phyloP scores from a whole-genome alignment of 2,113 vertebrate species.

The Corapipo altera region DNA sequence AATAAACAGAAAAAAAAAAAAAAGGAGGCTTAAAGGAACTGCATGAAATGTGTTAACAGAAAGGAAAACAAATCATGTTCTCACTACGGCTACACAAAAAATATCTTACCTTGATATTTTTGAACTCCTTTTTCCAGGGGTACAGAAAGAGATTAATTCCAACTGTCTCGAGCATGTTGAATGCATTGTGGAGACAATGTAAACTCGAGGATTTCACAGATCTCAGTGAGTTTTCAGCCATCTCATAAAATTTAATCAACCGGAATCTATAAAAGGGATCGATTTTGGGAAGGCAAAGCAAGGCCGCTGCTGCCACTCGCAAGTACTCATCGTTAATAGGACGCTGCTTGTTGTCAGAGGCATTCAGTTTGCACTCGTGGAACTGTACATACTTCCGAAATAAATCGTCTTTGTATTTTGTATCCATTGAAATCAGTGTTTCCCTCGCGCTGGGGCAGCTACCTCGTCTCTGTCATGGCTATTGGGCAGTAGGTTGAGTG shows the following conservation, averaged over 20 bases:
- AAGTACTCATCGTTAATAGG: slow-evolving; percentile 82
- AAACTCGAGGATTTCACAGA: slow-evolving; percentile 85
- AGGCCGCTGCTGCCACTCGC: slow-evolving; percentile 87
- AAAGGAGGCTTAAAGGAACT: background rate
- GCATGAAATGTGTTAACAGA: background rate
- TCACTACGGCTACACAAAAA: background rate
- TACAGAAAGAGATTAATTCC: slow-evolving; percentile 94
- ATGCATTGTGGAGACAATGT: slow-evolving; percentile 84
- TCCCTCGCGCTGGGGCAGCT: slow-evolving; percentile 55
- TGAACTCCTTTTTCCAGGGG: slow-evolving; percentile 99
- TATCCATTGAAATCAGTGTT: slow-evolving; percentile 87
- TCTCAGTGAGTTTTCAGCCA: slow-evolving; percentile 87
- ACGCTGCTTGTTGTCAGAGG: slow-evolving; percentile 75
- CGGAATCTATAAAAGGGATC: slow-evolving; percentile 92
- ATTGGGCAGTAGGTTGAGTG: background rate
- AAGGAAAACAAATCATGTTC: background rate
- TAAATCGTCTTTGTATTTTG: slow-evolving; percentile 95
- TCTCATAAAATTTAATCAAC: slow-evolving; percentile 91
- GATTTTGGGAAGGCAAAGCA: slow-evolving; percentile 90
- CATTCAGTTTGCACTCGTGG: slow-evolving; percentile 86
- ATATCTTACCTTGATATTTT: slow-evolving; percentile 89
- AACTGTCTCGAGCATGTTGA: slow-evolving; percentile 87
- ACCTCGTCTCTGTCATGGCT: slow-evolving; percentile 74
- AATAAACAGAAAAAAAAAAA: background rate
- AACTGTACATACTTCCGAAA: slow-evolving; percentile 94